Evolutionary conservation across 2,888 invertebrate species (phyloP).

Genomic region (Chloroclystis v-ata): DNA sequence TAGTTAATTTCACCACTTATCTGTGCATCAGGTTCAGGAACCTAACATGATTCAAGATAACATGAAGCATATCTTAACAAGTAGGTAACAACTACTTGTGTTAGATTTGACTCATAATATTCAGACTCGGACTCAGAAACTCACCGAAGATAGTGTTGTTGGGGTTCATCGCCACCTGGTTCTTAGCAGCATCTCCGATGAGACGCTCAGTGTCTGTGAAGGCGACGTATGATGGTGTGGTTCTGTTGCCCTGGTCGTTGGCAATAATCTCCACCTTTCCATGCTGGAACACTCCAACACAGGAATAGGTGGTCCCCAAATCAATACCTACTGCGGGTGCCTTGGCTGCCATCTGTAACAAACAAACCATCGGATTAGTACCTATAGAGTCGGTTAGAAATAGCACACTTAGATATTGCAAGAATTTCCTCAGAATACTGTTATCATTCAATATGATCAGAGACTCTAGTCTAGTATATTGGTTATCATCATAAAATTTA

Average conservation of each 20-base stretch:
- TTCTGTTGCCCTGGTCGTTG: conserved; percentile 93
- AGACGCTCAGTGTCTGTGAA: conserved; percentile 91
- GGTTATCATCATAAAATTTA: too few relatives aligned
- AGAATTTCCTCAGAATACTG: too few relatives aligned
- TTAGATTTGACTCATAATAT: too few relatives aligned
- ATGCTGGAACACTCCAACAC: conserved; percentile 95
- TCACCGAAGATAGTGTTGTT: conserved; percentile 91
- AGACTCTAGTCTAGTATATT: conserved; percentile 1
- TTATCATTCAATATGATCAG: too few relatives aligned
- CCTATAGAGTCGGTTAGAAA: neutral
- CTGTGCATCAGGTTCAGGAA: too few relatives aligned
- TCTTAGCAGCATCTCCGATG: conserved; percentile 90
- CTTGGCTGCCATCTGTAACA: conserved; percentile 80
- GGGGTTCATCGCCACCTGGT: conserved; percentile 92
- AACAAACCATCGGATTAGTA: conserved; percentile 16
- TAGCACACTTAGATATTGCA: too few relatives aligned
- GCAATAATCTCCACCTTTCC: conserved; percentile 94
- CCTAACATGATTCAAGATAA: too few relatives aligned
- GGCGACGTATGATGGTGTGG: conserved; percentile 90
- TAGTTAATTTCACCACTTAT: too few relatives aligned
- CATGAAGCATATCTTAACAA: too few relatives aligned
- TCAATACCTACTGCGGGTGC: conserved; percentile 97
- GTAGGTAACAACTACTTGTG: too few relatives aligned
- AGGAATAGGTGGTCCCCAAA: conserved; percentile 96
- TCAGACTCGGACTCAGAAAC: too few relatives aligned